Evolutionary conservation across 1,140 invertebrate species (phyloP).

Genomic region (Metopolophium dirhodum): DNA sequence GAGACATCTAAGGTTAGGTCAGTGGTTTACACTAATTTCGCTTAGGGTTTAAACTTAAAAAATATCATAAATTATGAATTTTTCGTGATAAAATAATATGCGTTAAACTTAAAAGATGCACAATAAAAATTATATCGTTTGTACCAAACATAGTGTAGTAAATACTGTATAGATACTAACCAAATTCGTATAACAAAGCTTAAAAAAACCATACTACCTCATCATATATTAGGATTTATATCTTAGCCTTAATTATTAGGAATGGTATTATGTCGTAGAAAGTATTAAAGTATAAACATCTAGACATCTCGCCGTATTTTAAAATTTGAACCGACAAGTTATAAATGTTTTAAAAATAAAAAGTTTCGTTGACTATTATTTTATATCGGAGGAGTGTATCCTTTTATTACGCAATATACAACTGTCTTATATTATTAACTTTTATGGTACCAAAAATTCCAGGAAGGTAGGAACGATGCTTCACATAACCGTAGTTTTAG

Average conservation of each 20-base stretch:
- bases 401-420: not conserved
- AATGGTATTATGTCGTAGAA: not conserved
- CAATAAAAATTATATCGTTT: not conserved
- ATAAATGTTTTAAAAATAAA: not conserved
- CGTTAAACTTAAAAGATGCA: not conserved
- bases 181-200: not conserved
- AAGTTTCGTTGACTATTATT: not conserved
- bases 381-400: not conserved
- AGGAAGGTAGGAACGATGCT: not conserved
- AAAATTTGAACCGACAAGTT: not conserved
- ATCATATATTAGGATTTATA: not conserved
- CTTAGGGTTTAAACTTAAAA: not conserved
- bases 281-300: not conserved
- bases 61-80: not conserved
- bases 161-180: not conserved
- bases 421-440: not conserved
- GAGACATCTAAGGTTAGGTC: no score
- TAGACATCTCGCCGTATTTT: not conserved
- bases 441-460: not conserved
- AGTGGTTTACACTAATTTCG: not conserved
- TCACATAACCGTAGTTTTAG: not conserved
- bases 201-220: not conserved
- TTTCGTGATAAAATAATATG: not conserved
- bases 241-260: not conserved
- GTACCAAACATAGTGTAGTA: not conserved